Base-by-base conservation (phyloP, 2,797 vertebrate species). In the Manis javanica region DNA sequence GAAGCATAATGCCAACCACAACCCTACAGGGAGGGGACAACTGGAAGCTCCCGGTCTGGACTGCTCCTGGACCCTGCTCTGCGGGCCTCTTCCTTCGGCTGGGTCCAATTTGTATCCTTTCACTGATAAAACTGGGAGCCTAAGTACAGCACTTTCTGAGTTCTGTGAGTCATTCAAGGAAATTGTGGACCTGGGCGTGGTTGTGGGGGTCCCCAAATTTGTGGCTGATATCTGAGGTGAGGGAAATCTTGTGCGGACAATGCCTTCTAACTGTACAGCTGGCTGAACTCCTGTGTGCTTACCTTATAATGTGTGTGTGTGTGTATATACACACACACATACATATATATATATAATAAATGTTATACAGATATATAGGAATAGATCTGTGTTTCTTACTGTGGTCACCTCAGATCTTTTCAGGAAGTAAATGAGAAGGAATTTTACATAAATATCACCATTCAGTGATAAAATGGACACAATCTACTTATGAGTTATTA, bases 401-500 rank as follows among this genome's bases (percentile, higher is more conserved):
- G 34, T 42, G 85, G 57, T 75, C 46, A 77, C 13, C 14, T 83
- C 42, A 42, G 13, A 68, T 31, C 69, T 13, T 69, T 83, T 77
- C n/a, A 77, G 53, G 74, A 88, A 77, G 53, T 37, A 92, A 8
- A 82, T 34, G 12, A 42, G 53, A 37, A 46, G 69, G n/a, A 42
- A 69, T 34, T 63, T 83, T 63, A 82, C 53, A 34, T 64, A 63
- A 78, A 78, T 63, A 46, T 24, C 51, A 11, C 46, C 46, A 42
- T 53, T 49, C 37, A 26, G 29, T 82, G 61, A 69, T 24, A 69
- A 95, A 72, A 61, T 11, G 10, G 71, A 87, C 8, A 83, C 5
- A 82, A 82, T 19, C 21, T 53, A 69, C 29, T 92, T 55, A 77
- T 53, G 37, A 79, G 24, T 69, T 63, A 69, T 69, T 86, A 19